phyloP scores from a whole-genome alignment of 1,140 invertebrate species.

The Periplaneta americana region DNA sequence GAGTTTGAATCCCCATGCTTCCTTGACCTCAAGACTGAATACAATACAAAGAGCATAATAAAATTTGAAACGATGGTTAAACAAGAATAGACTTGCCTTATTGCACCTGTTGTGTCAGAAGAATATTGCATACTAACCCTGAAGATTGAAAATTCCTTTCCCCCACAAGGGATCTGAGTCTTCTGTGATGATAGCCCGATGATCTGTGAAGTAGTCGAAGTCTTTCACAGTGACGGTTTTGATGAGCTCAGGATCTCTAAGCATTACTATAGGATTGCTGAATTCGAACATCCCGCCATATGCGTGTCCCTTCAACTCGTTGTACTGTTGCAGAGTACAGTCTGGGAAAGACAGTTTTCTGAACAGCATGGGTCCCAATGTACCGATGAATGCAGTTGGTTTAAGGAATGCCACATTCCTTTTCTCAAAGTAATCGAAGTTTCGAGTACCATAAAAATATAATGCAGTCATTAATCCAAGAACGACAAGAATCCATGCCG shows the following conservation, averaged over 20 bases:
- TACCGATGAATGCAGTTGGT: constrained; percentile 41
- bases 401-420: constrained; percentile 36
- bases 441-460: constrained; percentile 27
- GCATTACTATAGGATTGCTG: constrained; percentile 18
- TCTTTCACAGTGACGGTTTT: constrained; percentile 25
- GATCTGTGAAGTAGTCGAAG: constrained; percentile 27
- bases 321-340: neutral
- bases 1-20: neutral
- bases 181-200: neutral
- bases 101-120: too few species aligned
- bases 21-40: neutral
- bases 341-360: neutral
- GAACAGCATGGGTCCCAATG: constrained; percentile 24
- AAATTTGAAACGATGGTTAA: too few species aligned
- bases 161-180: neutral
- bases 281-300: neutral
- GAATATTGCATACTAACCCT: neutral
- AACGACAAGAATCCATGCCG: neutral
- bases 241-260: too few species aligned
- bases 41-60: too few species aligned
- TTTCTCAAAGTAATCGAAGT: constrained; percentile 40
- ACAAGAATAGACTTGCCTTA: too few species aligned
- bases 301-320: neutral
- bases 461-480: neutral
- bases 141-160: neutral